phyloP scores from a whole-genome alignment of 2,797 vertebrate genomes.

The Lutra lutra region DNA sequence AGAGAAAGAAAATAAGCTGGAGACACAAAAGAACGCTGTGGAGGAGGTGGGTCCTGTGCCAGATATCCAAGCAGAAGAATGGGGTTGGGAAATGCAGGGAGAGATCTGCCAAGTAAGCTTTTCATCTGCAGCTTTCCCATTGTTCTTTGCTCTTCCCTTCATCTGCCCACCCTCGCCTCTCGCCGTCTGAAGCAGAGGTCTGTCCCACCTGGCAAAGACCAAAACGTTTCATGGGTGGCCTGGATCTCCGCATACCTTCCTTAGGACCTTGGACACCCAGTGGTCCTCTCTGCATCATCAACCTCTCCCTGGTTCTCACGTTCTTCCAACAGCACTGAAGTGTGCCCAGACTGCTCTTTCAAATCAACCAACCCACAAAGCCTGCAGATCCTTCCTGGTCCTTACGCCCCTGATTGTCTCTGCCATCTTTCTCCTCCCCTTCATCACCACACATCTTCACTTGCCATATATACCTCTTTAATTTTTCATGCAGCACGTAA shows the following conservation, averaged over 20 bases:
- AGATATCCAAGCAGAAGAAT: background rate
- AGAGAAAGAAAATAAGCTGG: background rate
- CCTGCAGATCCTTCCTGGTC: background rate
- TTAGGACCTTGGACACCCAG: background rate
- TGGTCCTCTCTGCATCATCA: background rate
- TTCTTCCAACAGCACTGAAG: background rate
- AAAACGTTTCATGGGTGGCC: background rate
- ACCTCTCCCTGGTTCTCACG: background rate
- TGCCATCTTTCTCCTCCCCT: background rate
- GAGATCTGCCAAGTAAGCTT: background rate
- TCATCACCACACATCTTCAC: background rate
- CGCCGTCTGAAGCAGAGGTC: background rate
- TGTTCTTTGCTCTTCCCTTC: background rate
- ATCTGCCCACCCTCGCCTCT: background rate
- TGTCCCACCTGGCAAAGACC: background rate
- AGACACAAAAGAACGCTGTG: background rate
- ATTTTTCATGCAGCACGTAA: background rate
- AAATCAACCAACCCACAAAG: background rate
- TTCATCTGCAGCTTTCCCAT: background rate
- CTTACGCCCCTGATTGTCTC: background rate
- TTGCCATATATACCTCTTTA: background rate
- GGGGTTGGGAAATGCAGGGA: background rate
- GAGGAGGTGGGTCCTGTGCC: background rate
- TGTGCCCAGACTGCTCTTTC: background rate
- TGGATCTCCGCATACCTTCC: background rate